These are phyloP conservation scores for Gallinago paraguaiae DNA, from an alignment of 2,113 vertebrate genomes.

Conservation along the genomic window DNA sequence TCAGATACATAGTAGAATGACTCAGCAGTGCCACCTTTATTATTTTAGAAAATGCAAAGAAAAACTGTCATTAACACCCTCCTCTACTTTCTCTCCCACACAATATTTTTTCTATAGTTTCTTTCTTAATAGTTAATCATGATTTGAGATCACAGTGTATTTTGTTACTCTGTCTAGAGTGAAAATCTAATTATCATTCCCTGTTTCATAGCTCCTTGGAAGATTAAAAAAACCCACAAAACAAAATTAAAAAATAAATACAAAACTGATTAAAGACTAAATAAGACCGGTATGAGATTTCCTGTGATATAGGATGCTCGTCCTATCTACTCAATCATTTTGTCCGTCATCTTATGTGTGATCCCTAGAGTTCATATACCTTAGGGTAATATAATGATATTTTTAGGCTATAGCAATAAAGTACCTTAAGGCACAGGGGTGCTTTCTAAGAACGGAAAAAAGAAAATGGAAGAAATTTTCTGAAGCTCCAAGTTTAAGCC, in stretches of 20 bases:
- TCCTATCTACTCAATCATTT: not conserved
- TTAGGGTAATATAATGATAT: not conserved
- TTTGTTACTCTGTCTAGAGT: not conserved
- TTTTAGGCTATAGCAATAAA: not conserved
- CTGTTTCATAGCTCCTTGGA: not conserved
- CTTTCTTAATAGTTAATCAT: conserved; percentile 36
- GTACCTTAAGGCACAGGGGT: not conserved
- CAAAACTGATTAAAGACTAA: not conserved
- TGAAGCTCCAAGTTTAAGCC: not conserved
- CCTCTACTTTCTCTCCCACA: conserved; percentile 16
- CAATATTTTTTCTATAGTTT: not conserved
- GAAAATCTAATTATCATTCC: not conserved
- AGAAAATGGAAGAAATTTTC: not conserved
- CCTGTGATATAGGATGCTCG: not conserved
- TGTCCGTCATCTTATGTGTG: not conserved
- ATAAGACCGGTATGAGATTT: not conserved
- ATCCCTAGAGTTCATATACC: not conserved
- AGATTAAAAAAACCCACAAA: not conserved
- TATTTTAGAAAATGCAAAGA: conserved; percentile 5
- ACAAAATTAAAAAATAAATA: not conserved
- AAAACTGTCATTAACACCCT: conserved; percentile 5
- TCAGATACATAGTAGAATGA: not conserved
- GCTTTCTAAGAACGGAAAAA: not conserved
- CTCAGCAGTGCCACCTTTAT: not conserved
- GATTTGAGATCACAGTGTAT: not conserved